These are phyloP conservation scores for Xiphias gladius DNA, from an alignment of 2,113 vertebrate genomes.

Conservation along the genomic window DNA sequence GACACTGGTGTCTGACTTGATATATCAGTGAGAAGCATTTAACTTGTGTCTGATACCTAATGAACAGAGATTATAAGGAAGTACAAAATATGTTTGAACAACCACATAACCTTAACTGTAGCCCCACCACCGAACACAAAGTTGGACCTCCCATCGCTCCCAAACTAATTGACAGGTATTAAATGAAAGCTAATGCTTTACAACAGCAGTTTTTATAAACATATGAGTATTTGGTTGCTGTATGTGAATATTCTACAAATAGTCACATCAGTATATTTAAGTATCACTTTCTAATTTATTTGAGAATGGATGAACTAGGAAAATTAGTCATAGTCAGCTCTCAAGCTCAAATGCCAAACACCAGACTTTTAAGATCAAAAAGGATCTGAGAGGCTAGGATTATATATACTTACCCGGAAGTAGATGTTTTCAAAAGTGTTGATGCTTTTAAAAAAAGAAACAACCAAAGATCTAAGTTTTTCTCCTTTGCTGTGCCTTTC, in stretches of 20 bases:
- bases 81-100: background rate
- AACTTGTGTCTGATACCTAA: background rate
- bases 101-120: background rate
- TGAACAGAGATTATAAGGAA: background rate
- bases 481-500: background rate
- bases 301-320: background rate
- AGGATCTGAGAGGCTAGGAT: background rate
- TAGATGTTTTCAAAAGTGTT: background rate
- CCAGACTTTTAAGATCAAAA: background rate
- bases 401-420: conserved; percentile 25
- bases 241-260: background rate
- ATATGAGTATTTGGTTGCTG: background rate
- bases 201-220: background rate
- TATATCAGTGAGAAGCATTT: background rate
- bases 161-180: background rate
- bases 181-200: background rate
- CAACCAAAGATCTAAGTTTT: background rate
- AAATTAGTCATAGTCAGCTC: background rate
- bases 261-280: background rate
- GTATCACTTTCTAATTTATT: background rate
- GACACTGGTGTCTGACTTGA: background rate
- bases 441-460: background rate
- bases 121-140: background rate
- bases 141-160: background rate
- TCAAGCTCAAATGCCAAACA: background rate